Conservation (phyloP, 2,113 vertebrate genomes). For the Poecile atricapillus region DNA sequence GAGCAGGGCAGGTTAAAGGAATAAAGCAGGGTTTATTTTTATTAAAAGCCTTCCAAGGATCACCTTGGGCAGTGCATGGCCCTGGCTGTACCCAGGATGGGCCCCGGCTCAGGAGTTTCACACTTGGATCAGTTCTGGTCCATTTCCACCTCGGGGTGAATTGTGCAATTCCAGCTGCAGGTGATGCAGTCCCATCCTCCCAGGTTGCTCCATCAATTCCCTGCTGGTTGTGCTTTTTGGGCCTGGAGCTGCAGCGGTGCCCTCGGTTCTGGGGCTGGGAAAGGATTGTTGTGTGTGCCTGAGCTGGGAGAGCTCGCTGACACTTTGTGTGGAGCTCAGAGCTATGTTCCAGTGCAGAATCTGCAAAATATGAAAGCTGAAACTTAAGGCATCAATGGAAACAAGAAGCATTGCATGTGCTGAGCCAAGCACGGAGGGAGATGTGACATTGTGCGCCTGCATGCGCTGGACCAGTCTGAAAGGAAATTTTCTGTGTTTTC, state of each 20-base stretch:
- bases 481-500: not conserved
- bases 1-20: too few relatives aligned
- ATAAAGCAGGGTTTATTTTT: too few relatives aligned
- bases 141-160: not conserved
- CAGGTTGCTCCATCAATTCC: not conserved
- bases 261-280: not conserved
- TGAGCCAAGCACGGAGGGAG: not conserved
- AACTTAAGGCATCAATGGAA: not conserved
- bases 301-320: not conserved
- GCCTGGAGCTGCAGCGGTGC: not conserved
- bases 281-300: not conserved
- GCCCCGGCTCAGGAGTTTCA: not conserved
- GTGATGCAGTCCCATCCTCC: not conserved
- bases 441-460: accelerated
- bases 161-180: not conserved
- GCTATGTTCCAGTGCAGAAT: not conserved
- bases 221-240: not conserved
- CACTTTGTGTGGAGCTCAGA: accelerated
- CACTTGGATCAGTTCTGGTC: not conserved
- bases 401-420: accelerated
- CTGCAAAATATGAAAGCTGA: accelerated
- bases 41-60: not conserved
- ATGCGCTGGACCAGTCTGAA: not conserved
- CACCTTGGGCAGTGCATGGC: not conserved
- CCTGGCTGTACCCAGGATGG: not conserved